A percentile compares a stretch with the other conserved stretches of the same genome.
phyloP scores from a whole-genome alignment of 2,797 vertebrate genomes.

The Cuniculus paca region DNA sequence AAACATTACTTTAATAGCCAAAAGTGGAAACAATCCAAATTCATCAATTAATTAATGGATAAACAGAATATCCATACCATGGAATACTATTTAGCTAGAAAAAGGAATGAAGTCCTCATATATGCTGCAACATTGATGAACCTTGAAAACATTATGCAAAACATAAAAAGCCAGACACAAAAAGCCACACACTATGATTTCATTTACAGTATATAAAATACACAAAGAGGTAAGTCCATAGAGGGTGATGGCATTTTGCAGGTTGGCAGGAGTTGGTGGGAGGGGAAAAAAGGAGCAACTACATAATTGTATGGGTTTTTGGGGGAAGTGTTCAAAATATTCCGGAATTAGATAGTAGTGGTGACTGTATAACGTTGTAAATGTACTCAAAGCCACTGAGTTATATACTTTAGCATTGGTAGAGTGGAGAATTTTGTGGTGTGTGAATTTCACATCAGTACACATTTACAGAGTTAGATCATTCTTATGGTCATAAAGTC shows the following conservation, averaged over 20 bases:
- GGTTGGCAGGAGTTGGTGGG: not conserved
- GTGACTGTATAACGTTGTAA: not conserved
- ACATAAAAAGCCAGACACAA: conserved; percentile 27
- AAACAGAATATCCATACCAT: conserved; percentile 3
- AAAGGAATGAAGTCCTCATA: not conserved
- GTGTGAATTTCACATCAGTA: conserved; percentile 20
- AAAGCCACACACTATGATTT: not conserved
- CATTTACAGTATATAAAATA: not conserved
- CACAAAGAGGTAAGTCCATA: not conserved
- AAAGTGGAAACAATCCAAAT: conserved; percentile 3
- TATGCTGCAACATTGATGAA: not conserved
- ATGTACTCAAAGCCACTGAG: not conserved
- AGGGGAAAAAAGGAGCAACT: not conserved
- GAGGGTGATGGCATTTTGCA: not conserved
- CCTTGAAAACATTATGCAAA: conserved; percentile 35
- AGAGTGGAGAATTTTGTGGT: conserved; percentile 48
- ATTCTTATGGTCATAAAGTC: not conserved
- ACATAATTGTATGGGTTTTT: not conserved
- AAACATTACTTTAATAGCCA: not conserved
- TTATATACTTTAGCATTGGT: not conserved
- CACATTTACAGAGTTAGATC: conserved; percentile 15
- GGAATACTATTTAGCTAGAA: not conserved
- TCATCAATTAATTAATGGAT: not conserved
- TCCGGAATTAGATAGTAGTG: conserved; percentile 47
- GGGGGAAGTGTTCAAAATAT: not conserved